Percentiles rank a stretch among this genome's conserved stretches.
These are phyloP conservation scores for Teleogryllus oceanicus DNA, from an alignment of 2,888 invertebrate species.

Conservation along the genomic window DNA sequence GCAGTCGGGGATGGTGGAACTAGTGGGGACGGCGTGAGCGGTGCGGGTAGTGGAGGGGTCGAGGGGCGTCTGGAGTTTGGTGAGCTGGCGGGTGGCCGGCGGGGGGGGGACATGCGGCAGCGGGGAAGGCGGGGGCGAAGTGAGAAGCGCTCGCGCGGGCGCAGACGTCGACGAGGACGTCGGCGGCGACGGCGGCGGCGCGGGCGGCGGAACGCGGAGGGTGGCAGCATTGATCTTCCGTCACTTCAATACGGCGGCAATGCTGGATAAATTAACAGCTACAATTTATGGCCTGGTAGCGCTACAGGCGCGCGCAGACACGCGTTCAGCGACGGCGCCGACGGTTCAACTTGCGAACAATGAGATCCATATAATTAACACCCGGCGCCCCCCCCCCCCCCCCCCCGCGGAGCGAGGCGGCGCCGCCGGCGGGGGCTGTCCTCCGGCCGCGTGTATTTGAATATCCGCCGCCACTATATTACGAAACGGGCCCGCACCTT, in stretches of 20 bases:
- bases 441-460: no score
- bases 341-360: slow-evolving; percentile 18
- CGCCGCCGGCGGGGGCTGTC: no score
- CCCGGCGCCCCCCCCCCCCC: background rate
- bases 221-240: background rate
- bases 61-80: no score
- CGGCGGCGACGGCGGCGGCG: background rate
- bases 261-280: slow-evolving; percentile 18
- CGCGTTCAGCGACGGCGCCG: background rate
- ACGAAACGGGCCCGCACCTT: no score
- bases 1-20: no score
- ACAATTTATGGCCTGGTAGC: slow-evolving; percentile 18
- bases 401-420: background rate
- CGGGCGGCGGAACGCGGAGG: background rate
- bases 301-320: slow-evolving; percentile 10
- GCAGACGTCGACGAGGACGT: background rate
- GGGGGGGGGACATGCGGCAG: background rate
- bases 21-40: no score
- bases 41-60: no score
- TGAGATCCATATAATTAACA: slow-evolving; percentile 18
- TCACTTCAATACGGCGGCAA: slow-evolving; percentile 18
- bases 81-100: no score
- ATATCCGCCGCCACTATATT: no score
- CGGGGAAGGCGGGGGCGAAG: background rate
- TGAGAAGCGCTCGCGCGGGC: background rate